These are phyloP conservation scores for Tipula vernalis DNA, from an alignment of 2,888 invertebrate species.

Conservation along the genomic window DNA sequence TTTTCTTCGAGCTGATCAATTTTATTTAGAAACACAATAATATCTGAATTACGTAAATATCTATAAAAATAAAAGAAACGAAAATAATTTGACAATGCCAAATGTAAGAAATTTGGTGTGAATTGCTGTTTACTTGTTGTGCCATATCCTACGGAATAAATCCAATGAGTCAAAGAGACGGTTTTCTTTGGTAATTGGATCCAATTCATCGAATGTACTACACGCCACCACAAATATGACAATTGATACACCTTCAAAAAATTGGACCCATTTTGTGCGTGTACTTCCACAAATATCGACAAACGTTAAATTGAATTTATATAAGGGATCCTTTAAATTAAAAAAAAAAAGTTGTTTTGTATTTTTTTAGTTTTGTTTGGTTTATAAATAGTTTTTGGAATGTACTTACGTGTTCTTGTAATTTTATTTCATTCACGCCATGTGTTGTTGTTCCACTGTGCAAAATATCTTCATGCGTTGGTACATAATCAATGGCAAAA, in stretches of 20 bases:
- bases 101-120: too few species aligned
- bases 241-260: not conserved
- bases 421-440: not conserved
- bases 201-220: not conserved
- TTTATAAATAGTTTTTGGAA: not conserved
- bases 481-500: not conserved
- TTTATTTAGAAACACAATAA: not conserved
- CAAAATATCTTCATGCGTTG: not conserved
- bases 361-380: too few species aligned
- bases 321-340: not conserved
- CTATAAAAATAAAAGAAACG: not conserved
- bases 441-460: not conserved
- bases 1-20: not conserved
- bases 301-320: not conserved
- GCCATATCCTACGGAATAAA: not conserved
- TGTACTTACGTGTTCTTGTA: not conserved
- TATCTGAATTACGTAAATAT: not conserved
- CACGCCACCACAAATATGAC: not conserved
- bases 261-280: not conserved
- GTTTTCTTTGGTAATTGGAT: not conserved
- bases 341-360: too few species aligned
- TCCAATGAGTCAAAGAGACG: not conserved
- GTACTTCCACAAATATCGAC: not conserved
- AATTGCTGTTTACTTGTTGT: not conserved
- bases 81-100: not conserved